Conservation (phyloP, 2,113 vertebrate genomes). For the Proteles cristata region DNA sequence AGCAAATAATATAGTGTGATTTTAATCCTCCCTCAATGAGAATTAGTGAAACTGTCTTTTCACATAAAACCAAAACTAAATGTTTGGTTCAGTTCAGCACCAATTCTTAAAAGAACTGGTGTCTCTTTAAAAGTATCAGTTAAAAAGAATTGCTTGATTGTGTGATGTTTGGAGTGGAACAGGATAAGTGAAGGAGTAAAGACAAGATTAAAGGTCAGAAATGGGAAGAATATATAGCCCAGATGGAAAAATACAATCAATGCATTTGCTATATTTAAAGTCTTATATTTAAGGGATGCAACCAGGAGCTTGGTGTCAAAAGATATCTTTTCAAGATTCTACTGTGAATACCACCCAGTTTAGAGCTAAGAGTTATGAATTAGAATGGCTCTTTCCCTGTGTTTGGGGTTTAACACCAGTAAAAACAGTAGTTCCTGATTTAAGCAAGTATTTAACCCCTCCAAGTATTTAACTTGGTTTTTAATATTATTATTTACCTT, state of each 20-base stretch:
- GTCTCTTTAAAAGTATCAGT: not conserved
- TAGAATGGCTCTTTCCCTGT: not conserved
- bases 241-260: not conserved
- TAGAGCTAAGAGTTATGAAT: not conserved
- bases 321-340: not conserved
- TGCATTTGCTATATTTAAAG: not conserved
- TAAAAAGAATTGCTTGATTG: not conserved
- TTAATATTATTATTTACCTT: not conserved
- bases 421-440: not conserved
- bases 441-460: not conserved
- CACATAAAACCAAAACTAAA: not conserved
- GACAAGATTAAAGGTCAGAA: not conserved
- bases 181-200: not conserved
- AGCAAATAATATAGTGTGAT: not conserved
- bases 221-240: not conserved
- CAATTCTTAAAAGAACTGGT: not conserved
- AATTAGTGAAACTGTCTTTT: not conserved
- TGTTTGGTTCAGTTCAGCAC: not conserved
- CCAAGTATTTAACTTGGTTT: not conserved
- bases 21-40: not conserved
- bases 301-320: not conserved
- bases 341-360: not conserved
- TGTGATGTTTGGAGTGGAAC: not conserved
- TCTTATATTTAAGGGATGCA: not conserved
- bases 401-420: not conserved